Percentiles rank a stretch among this genome's conserved stretches.
Conservation (phyloP, 2,888 invertebrate genomes). For the Zootermopsis nevadensis region DNA sequence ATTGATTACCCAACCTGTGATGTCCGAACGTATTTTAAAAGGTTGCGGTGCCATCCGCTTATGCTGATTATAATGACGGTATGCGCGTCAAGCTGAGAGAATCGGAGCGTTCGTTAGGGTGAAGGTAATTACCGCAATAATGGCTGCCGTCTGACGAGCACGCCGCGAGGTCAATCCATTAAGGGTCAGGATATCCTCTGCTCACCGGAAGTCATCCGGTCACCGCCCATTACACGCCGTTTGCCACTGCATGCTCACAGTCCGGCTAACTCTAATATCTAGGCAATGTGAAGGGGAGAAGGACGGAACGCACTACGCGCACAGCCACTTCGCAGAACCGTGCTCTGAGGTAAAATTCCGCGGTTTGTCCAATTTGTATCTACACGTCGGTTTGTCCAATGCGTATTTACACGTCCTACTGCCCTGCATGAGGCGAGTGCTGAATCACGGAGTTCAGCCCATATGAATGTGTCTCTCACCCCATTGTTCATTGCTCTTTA, state of each 20-base stretch:
- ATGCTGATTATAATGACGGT: neutral
- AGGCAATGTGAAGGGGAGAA: neutral
- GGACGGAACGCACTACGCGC: neutral
- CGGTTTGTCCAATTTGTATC: no score
- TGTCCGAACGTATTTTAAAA: neutral
- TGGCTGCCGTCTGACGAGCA: constrained; percentile 8
- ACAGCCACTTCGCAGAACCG: no score
- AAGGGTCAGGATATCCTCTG: constrained; percentile 37
- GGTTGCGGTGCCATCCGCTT: neutral
- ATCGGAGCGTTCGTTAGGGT: neutral
- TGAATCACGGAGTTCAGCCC: no score
- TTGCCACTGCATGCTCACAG: neutral
- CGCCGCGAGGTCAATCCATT: constrained; percentile 38
- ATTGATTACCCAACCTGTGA: constrained; percentile 15
- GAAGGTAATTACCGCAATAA: constrained; percentile 36
- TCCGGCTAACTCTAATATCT: neutral
- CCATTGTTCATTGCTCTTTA: no score
- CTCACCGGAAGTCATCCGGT: constrained; percentile 35
- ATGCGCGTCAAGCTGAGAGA: neutral
- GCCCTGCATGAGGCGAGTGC: no score
- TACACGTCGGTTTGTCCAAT: no score
- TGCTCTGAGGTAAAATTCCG: no score
- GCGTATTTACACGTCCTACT: no score
- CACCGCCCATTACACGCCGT: constrained; percentile 28
- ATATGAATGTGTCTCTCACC: no score